Evolutionary conservation across 2,888 invertebrate genomes (phyloP).

Genomic region (Xanthostigma xanthostigma): DNA sequence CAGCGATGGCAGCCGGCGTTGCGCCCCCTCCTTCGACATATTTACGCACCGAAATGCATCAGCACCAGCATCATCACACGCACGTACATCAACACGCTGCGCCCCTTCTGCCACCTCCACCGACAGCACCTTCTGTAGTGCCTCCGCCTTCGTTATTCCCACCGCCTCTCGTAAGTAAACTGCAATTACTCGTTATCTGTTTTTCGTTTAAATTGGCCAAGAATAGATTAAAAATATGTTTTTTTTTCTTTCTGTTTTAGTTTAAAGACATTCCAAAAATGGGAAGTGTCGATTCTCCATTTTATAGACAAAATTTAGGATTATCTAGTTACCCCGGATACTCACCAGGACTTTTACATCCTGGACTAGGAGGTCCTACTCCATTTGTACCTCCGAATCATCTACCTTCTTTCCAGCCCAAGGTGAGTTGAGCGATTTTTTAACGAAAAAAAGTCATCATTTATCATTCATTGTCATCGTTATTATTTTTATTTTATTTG

Average conservation of each 20-base stretch:
- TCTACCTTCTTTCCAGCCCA: constrained; percentile 73
- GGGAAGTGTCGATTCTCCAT: constrained; percentile 59
- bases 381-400: constrained; percentile 84
- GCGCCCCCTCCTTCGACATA: constrained; percentile 35
- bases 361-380: constrained; percentile 58
- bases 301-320: constrained; percentile 64
- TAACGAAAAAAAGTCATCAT: not conserved
- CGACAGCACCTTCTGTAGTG: constrained; percentile 30
- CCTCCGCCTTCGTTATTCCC: constrained; percentile 36
- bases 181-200: not conserved
- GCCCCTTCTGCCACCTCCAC: constrained; percentile 43
- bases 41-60: constrained; percentile 76
- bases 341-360: constrained; percentile 63
- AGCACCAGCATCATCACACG: constrained; percentile 86
- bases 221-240: constrained; percentile 1
- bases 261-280: constrained; percentile 83
- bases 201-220: constrained; percentile 15
- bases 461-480: constrained; percentile 2
- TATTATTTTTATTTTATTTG: constrained; percentile 1
- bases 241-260: constrained; percentile 27
- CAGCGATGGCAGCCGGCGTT: constrained; percentile 26
- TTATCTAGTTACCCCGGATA: constrained; percentile 65
- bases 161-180: constrained; percentile 46
- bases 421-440: constrained; percentile 39
- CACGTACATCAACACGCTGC: constrained; percentile 80